phyloP scores from a whole-genome alignment of 2,797 vertebrate genomes.

The Oreochromis mossambicus region DNA sequence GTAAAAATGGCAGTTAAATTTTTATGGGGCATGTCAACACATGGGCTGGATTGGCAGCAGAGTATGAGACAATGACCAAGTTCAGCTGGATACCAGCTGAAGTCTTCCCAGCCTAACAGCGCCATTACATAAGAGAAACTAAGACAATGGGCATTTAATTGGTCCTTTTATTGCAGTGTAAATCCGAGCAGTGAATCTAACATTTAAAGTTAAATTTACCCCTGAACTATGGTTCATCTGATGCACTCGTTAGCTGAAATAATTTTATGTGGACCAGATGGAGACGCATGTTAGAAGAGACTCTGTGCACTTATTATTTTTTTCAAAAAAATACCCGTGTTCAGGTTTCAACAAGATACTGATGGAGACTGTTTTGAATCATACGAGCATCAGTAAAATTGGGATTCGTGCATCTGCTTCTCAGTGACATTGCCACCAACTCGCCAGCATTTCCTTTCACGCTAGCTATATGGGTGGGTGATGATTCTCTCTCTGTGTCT shows the following conservation, averaged over 20 bases:
- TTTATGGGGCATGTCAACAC: constrained; percentile 46
- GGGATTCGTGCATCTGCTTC: constrained; percentile 10
- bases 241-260: background rate
- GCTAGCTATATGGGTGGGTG: background rate
- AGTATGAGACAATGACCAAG: constrained; percentile 19
- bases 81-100: constrained; percentile 43
- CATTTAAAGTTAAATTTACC: constrained; percentile 32
- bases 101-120: background rate
- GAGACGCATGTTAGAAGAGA: constrained; percentile 4
- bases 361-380: constrained; percentile 4
- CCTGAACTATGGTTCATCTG: constrained; percentile 11
- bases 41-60: background rate
- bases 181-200: constrained; percentile 40
- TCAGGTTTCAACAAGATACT: background rate
- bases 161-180: constrained; percentile 64
- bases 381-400: background rate
- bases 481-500: background rate
- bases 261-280: constrained; percentile 36
- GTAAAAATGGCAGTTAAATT: constrained; percentile 52
- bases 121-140: constrained; percentile 50
- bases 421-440: background rate
- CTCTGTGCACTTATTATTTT: background rate
- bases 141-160: constrained; percentile 58
- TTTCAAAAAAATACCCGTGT: background rate
- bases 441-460: constrained; percentile 1